Evolutionary conservation across 92 coral and sea anemone species (phyloP), one percentile per base, ranked within the genome.

Genomic region (Porites cylindrica): DNA sequence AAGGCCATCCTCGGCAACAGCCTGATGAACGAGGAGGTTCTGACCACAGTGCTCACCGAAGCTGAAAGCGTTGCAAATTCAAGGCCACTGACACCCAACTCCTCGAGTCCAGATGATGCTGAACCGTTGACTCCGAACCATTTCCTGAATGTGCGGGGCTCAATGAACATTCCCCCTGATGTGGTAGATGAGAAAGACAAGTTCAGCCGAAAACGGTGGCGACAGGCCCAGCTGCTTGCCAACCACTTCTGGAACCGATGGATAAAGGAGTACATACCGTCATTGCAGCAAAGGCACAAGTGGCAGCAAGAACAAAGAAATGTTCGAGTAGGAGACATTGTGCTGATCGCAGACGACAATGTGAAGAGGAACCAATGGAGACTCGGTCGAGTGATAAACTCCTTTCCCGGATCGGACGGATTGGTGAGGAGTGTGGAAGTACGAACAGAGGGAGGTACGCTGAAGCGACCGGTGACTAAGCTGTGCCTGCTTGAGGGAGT

Each of bases 51-150:
- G 64, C 86, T 89, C 59, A 89, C 91, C 7, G 93, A 85, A 70
- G 93, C 89, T 51, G 93, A 92, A 75, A 88, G 91, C 54, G 86
- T 92, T 18, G 69, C 90, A 50, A 92, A 92, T 50, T 80, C 87
- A 21, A 83, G 94, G 64, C 91, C 93, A 26, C 69, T 86, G 62
- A 91, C 91, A 23, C 91, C 82, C 20, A 90, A 90, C 68, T 68
- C 93, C 10, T 72, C 85, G 1, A 78, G 80, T 70, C 56, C 77
- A 24, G 59, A 85, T 70, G 89, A 89, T 23, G 82, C 79, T 16
- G 85, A 79, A 66, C 78, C 93, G 2, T 65, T 90, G 16, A 78
- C 89, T 7, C 92, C 89, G 20, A 83, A 75, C 68, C 91, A 89
- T 32, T 77, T 84, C 75, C 29, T 89, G 66, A 83, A 78, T 64